Base-by-base conservation (phyloP, 2,113 vertebrate species). In the Peromyscus californicus region DNA sequence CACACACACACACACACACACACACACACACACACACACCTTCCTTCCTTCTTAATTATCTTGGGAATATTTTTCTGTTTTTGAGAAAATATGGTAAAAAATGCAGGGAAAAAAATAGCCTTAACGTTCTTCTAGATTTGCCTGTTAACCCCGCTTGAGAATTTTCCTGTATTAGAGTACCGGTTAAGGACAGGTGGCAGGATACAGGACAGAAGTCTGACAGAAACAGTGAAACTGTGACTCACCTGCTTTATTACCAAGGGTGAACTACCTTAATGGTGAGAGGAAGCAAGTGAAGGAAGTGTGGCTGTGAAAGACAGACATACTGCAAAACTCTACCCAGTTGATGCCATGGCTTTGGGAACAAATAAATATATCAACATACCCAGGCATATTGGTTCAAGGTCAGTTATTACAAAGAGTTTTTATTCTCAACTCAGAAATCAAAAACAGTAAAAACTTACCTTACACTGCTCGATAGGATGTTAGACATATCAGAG, bases 331-430 rank as follows among this genome's bases (percentile, higher is more conserved):
- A 22, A 75, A 42, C 26, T 29, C 76, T 51, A 29, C 22, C 31
- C 31, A 13, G n/a, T 26, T 85, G 12, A 90, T 45, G 6, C 51
- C 42, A 78, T 63, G 33, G 17, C 17, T 21, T 70, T 54, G 11
- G 75, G 22, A 89, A 21, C 65, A 91, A 95, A 96, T 59, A 17
- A 92, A 87, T 84, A 42, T 24, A 63, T 92, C 33, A 75, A 48
- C 7, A 1, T 39, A 39, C 57, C 65, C 26, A 16, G 13, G 2
- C 3, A 72, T 7, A 65, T 21, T 1, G 0, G 17, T 75, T 15
- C 6, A 19, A 59, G 11, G 15, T 93, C 2, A 91, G 54, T 19
- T 80, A 21, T 80, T 59, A 17, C 5, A 7, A 21, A 3, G 5
- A 22, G 15, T 13, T 94, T 91, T 48, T 94, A 29, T 51, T 93